Conservation (phyloP, 2,797 vertebrate species). For the Takifugu rubripes region DNA sequence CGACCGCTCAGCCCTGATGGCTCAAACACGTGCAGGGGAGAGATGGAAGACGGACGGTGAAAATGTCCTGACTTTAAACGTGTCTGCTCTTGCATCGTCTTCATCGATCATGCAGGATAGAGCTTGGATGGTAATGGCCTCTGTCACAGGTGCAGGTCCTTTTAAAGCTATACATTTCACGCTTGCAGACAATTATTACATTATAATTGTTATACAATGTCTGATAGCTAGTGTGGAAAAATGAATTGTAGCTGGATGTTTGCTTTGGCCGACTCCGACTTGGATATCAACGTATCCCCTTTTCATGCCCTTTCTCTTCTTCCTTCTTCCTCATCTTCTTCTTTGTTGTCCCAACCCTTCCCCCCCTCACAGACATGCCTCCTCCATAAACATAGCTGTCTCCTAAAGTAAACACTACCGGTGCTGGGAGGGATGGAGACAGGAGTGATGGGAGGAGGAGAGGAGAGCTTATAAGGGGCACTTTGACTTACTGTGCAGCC, state of each 20-base stretch:
- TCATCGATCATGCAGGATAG: slow-evolving; percentile 18
- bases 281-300: slow-evolving; percentile 17
- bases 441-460: slow-evolving; percentile 18
- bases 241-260: too few relatives aligned
- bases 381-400: slow-evolving; percentile 62
- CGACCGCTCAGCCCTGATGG: slow-evolving; percentile 6
- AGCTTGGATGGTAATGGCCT: slow-evolving; percentile 1
- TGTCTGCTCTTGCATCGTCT: slow-evolving; percentile 4
- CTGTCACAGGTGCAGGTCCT: not conserved
- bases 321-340: slow-evolving; percentile 30
- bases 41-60: not conserved
- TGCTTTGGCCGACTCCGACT: too few relatives aligned
- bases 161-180: too few relatives aligned
- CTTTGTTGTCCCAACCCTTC: slow-evolving; percentile 34
- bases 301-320: slow-evolving; percentile 26
- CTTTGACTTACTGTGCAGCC: slow-evolving; percentile 13
- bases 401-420: slow-evolving; percentile 61
- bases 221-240: too few relatives aligned
- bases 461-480: slow-evolving; percentile 19
- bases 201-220: too few relatives aligned
- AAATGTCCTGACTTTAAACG: slow-evolving; percentile 9
- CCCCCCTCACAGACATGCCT: slow-evolving; percentile 47
- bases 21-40: slow-evolving; percentile 9
- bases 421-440: slow-evolving; percentile 29
- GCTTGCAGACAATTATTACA: too few relatives aligned